Percentiles rank a stretch among this genome's conserved stretches.
Evolutionary conservation across 2,113 vertebrate species (phyloP).

Genomic region (Cavia aperea): DNA sequence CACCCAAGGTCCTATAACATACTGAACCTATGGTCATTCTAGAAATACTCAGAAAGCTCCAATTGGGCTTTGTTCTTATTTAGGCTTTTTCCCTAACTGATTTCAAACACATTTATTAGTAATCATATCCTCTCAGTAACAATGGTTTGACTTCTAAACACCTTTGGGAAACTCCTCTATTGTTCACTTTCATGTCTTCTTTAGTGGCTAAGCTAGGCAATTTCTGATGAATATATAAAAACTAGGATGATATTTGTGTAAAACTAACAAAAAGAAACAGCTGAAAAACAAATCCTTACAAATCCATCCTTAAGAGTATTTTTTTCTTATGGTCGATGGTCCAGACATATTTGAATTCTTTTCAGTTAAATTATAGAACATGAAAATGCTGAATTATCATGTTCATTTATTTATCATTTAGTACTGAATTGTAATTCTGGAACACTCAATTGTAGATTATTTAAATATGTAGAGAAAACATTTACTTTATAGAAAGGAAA

Average conservation of each 20-base stretch:
- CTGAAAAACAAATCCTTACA: neutral
- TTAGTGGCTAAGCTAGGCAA: neutral
- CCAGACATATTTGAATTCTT: neutral
- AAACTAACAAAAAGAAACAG: neutral
- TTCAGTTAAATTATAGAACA: neutral
- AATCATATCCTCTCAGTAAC: slow-evolving; percentile 38
- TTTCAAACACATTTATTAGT: slow-evolving; percentile 31
- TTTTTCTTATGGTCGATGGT: neutral
- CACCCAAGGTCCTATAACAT: slow-evolving; percentile 46
- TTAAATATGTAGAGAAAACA: neutral
- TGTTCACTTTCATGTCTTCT: slow-evolving; percentile 21
- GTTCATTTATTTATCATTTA: neutral
- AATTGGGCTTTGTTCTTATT: slow-evolving; percentile 36
- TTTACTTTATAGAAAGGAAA: neutral
- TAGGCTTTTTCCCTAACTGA: slow-evolving; percentile 13
- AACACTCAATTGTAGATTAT: neutral
- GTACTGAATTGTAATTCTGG: neutral
- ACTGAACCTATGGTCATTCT: slow-evolving; percentile 51
- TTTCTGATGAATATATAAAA: neutral
- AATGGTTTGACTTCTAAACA: slow-evolving; percentile 30
- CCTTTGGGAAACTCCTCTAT: neutral
- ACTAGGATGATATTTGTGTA: neutral
- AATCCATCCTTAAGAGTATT: neutral
- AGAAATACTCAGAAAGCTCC: slow-evolving; percentile 39
- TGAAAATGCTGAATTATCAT: neutral